Evolutionary conservation across 2,113 vertebrate genomes (phyloP).

Genomic region (Meleagris gallopavo): DNA sequence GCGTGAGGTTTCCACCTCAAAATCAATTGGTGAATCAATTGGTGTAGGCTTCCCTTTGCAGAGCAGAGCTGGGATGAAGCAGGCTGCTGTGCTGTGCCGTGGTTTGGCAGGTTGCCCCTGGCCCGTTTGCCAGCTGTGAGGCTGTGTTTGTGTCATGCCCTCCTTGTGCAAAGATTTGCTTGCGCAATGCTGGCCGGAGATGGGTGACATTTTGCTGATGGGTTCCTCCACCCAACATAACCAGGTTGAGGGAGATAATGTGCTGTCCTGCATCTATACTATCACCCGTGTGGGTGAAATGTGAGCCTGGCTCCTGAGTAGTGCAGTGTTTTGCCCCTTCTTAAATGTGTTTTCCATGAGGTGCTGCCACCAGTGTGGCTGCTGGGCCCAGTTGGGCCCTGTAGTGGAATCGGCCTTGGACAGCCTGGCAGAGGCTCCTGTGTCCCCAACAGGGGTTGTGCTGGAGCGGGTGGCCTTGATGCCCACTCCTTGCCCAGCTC

Average conservation of each 20-base stretch:
- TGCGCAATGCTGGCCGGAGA: accelerated
- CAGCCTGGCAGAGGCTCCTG: background rate
- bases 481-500: background rate
- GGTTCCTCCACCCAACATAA: accelerated
- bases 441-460: background rate
- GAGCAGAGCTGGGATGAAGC: background rate
- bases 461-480: background rate
- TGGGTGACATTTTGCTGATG: accelerated
- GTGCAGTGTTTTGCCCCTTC: background rate
- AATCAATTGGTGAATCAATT: accelerated
- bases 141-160: background rate
- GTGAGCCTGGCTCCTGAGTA: background rate
- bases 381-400: background rate
- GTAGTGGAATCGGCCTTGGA: background rate
- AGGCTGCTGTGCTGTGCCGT: background rate
- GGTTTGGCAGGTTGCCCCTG: background rate
- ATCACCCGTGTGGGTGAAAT: accelerated
- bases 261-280: background rate
- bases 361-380: background rate
- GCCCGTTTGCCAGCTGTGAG: background rate
- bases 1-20: accelerated
- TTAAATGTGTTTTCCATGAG: background rate
- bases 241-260: background rate
- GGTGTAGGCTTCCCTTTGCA: background rate
- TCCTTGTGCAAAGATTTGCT: background rate